Evolutionary conservation across 2,888 invertebrate genomes (phyloP), one percentile per base, ranked within the genome.

Genomic region (Synanthedon vespiformis): DNA sequence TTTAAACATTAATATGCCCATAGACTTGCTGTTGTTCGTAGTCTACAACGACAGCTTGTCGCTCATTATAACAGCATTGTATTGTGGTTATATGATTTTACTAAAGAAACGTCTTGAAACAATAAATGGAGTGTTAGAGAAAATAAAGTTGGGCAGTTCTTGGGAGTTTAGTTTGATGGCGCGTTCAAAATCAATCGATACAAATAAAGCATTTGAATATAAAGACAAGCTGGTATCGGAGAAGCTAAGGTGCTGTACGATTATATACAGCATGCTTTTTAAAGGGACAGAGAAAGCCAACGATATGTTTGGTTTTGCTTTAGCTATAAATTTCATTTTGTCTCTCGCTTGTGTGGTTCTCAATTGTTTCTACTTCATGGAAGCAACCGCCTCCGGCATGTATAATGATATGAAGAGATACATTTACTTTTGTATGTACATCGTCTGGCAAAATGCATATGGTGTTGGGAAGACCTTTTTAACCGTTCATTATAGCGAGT

Each of bases 311-410:
- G 80, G 82, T 2, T 54, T 71, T 3, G 60, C 71, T 4, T 44
- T 80, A 13, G 57, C 70, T 3, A 48, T 72, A n/a, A 77, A 70
- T 0, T 62, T 76, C 59, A 47, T 69, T 0, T 47, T 70, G 10
- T 68, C 63, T 48, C 56, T 76, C 0, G 56, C 66, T 11, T 63
- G 65, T 12, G 67, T 77, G 8, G 64, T 77, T 27, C 54, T 82
- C 48, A 74, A 80, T 53, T 61, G 76, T 55, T 82, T 79, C 57
- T 82, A 82, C 57, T 75, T 83, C 41, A 79, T 83, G 81, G 83
- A 82, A 56, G 83, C 80, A 4, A 80, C 79, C 0, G 78, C 80
- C 1, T 65, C 72, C 0, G 76, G 80, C 0, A 60, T 81, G 51
- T 79, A 77, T 40, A 70, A 72, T 8, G 74, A 82, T 50, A 49